Evolutionary conservation across 2,888 invertebrate species (phyloP).

Genomic region (Yponomeuta sedellus): DNA sequence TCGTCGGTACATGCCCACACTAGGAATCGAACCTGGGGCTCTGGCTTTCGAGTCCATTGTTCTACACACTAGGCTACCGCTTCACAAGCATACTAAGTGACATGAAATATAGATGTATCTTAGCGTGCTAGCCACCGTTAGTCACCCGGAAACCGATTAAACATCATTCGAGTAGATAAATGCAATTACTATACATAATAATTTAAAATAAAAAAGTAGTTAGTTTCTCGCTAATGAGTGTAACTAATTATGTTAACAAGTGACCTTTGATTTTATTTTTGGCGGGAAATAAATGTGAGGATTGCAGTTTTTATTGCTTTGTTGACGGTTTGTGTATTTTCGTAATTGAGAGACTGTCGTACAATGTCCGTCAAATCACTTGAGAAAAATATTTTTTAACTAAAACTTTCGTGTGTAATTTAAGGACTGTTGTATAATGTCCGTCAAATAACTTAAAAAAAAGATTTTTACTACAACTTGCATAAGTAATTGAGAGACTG

Average conservation of each 20-base stretch:
- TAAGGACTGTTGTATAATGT: too few relatives aligned
- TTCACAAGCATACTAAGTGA: too few relatives aligned
- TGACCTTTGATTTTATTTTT: neutral
- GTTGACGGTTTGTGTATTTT: neutral
- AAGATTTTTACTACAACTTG: too few relatives aligned
- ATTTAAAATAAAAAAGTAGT: neutral
- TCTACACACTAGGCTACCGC: too few relatives aligned
- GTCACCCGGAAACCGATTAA: conserved; percentile 57
- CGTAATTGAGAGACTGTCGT: neutral
- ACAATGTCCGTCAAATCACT: neutral
- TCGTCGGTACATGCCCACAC: too few relatives aligned
- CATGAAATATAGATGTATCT: too few relatives aligned
- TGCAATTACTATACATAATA: neutral
- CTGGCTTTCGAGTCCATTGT: too few relatives aligned
- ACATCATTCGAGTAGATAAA: neutral
- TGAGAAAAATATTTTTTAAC: too few relatives aligned
- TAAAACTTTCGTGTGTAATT: too few relatives aligned
- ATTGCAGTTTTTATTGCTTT: neutral
- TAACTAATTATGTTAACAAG: neutral
- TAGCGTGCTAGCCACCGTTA: conserved; percentile 13
- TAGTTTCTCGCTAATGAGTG: neutral
- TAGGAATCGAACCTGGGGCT: too few relatives aligned
- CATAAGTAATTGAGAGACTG: too few relatives aligned
- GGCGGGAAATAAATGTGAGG: neutral
- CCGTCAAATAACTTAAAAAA: too few relatives aligned